Base-by-base conservation (phyloP, 2,888 invertebrate species). In the Eupithecia pulchellata region DNA sequence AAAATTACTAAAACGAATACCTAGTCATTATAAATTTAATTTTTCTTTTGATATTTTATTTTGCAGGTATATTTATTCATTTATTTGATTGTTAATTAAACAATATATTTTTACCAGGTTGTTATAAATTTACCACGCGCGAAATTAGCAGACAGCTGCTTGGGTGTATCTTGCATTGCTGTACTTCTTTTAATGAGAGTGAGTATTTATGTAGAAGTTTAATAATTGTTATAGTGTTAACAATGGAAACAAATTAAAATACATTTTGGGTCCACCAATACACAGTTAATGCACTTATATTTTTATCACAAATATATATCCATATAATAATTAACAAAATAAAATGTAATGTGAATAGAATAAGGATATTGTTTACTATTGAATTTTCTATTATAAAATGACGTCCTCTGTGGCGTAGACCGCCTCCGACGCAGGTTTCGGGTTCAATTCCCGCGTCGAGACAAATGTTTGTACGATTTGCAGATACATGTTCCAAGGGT, bases 121-220 rank as follows among this genome's bases (percentile, higher is more conserved):
- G 89, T 96, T 66, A 87, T 92, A 66, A 96, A 98, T 84, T 94
- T 98, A 64, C 94, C 95, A 25, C 92, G 97, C 52, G 96, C 97
- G 0, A 95, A 95, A 79, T 79, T 95, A 25, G 95, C 96, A 61
- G 98, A 98, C 87, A 95, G 96, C 11, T 87, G 93, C 2, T 93
- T 98, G 81, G 98, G 98, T 13, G 79, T 97, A 39, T 87, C 93
- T 8, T 98, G 98, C 81, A 97, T 98, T 69, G 86, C 95, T 5
- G 89, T 97, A 75, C 93, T 98, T 52, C 94, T 98, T 73, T 81
- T 96, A 29, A 95, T 98, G 87, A 95, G 98, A 89, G 98, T 98
- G 92, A 96, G 95, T 93, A 77, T 20, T 34, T 9, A 34, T 58
- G 29, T n/a, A n/a, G 29, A 60, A 29, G 8, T 29, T n/a, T n/a